Conservation (phyloP, 2,113 vertebrate species). For the Thomomys bottae region DNA sequence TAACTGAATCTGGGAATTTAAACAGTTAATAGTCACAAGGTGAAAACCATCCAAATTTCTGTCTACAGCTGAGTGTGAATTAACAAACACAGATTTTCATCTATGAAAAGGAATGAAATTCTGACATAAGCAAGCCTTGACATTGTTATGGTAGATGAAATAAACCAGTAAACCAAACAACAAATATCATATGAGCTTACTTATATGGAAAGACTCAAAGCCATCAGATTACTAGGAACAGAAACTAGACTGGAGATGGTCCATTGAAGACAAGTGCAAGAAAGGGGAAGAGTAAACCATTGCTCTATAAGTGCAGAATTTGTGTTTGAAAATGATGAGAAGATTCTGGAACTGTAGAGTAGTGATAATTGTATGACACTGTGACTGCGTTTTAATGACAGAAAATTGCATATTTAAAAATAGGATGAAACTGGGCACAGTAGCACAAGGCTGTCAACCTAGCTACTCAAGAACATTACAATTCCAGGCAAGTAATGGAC, state of each 20-base stretch:
- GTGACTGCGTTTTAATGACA: not conserved
- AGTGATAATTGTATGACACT: not conserved
- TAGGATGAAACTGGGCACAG: no score
- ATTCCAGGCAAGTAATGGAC: no score
- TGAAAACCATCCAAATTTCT: not conserved
- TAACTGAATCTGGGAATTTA: not conserved
- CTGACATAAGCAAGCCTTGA: not conserved
- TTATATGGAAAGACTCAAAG: not conserved
- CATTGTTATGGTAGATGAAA: not conserved
- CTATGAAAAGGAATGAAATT: not conserved
- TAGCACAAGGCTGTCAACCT: no score
- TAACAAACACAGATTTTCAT: not conserved
- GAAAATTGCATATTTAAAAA: not conserved
- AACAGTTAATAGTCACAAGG: not conserved
- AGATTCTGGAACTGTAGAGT: not conserved
- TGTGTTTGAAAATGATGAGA: constrained; percentile 28
- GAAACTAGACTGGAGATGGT: not conserved
- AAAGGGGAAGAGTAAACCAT: not conserved
- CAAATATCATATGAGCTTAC: not conserved
- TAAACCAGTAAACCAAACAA: not conserved
- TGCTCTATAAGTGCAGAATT: not conserved
- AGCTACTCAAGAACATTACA: no score
- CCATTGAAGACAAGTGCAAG: not conserved
- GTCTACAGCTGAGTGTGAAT: not conserved
- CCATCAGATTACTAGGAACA: not conserved